Percentiles rank a stretch among this genome's conserved stretches.
Conservation (phyloP, 1,140 invertebrate species). For the Lanistes nyassanus region DNA sequence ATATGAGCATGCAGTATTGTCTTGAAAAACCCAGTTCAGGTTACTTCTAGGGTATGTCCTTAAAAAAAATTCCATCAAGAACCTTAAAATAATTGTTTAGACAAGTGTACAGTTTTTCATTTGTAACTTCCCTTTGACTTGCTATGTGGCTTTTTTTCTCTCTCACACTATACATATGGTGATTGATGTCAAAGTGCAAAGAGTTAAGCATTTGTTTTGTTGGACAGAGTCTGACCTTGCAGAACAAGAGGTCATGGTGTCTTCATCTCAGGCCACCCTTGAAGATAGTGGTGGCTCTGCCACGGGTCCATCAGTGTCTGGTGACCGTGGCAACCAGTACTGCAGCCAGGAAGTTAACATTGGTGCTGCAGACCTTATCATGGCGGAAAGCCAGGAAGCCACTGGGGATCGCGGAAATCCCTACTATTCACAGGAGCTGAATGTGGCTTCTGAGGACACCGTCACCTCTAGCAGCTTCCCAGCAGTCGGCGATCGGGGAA, state of each 20-base stretch:
- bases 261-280: neutral
- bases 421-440: constrained; percentile 23
- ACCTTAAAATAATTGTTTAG: neutral
- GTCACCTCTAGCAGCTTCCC: neutral
- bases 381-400: neutral
- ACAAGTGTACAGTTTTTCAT: neutral
- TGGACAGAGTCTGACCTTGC: neutral
- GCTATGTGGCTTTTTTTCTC: neutral
- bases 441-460: constrained; percentile 14
- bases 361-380: constrained; percentile 1
- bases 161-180: neutral
- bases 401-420: constrained; percentile 25
- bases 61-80: too few relatives aligned
- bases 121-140: too few relatives aligned
- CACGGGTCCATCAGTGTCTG: neutral
- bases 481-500: constrained; percentile 22
- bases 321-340: constrained; percentile 25
- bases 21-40: too few relatives aligned
- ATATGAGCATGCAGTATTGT: too few relatives aligned
- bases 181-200: neutral
- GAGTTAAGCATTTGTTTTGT: neutral
- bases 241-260: constrained; percentile 9
- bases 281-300: neutral
- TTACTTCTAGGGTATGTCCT: too few relatives aligned
- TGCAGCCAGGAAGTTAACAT: constrained; percentile 25